Conservation (phyloP, 1,140 invertebrate species). For the Ips nitidus region DNA sequence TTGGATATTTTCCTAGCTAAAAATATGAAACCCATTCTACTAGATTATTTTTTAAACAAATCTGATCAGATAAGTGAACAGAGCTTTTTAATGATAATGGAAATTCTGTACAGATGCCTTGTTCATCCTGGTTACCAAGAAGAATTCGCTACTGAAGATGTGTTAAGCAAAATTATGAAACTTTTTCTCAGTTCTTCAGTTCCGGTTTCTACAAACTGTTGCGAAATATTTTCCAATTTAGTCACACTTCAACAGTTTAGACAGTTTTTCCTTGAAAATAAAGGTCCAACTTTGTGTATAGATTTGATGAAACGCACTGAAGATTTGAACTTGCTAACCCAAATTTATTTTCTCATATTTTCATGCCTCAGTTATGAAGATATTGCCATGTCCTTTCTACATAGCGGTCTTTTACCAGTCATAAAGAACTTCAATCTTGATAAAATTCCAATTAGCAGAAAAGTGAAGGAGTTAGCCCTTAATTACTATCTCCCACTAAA, state of each 20-base stretch:
- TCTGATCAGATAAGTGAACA: slow-evolving; percentile 20
- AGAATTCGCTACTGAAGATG: slow-evolving; percentile 29
- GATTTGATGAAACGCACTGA: slow-evolving; percentile 27
- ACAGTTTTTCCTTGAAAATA: slow-evolving; percentile 38
- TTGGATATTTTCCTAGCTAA: slow-evolving; percentile 33
- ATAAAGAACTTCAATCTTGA: slow-evolving; percentile 37
- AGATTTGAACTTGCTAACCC: slow-evolving; percentile 36
- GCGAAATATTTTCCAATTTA: slow-evolving; percentile 39
- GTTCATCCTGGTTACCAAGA: slow-evolving; percentile 34
- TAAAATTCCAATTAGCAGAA: slow-evolving; percentile 34
- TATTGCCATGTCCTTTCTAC: slow-evolving; percentile 37
- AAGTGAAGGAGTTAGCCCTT: slow-evolving; percentile 37
- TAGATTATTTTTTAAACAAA: slow-evolving; percentile 38
- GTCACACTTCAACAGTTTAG: slow-evolving; percentile 31
- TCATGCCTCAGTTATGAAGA: slow-evolving; percentile 38
- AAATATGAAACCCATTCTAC: slow-evolving; percentile 29
- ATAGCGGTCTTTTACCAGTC: slow-evolving; percentile 32
- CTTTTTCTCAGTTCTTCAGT: slow-evolving; percentile 21
- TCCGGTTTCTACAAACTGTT: slow-evolving; percentile 25
- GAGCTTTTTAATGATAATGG: slow-evolving; percentile 33
- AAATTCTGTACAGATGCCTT: slow-evolving; percentile 39
- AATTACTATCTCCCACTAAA: slow-evolving; percentile 44
- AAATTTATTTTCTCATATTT: slow-evolving; percentile 42
- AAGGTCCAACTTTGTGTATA: slow-evolving; percentile 36
- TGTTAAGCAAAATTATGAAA: slow-evolving; percentile 35